Percentiles rank a stretch among this genome's conserved stretches.
Conservation (phyloP, 1,140 invertebrate genomes). For the Gerris buenoi region DNA sequence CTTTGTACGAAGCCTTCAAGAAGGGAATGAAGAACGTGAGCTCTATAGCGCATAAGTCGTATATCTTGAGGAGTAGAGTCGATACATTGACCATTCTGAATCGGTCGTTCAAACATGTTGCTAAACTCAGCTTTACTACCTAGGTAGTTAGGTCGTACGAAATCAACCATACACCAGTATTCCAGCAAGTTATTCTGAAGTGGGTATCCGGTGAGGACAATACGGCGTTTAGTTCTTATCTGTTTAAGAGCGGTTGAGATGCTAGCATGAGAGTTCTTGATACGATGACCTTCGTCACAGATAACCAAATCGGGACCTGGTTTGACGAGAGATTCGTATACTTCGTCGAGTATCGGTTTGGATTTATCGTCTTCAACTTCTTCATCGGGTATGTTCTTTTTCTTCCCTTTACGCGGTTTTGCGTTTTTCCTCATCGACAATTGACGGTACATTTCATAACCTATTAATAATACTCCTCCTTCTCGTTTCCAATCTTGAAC, state of each 20-base stretch:
- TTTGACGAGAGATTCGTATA: conserved; percentile 70
- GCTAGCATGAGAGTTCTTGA: conserved; percentile 88
- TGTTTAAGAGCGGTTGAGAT: conserved; percentile 83
- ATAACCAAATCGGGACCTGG: conserved; percentile 90
- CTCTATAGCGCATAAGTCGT: conserved; percentile 72
- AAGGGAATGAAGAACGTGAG: conserved; percentile 76
- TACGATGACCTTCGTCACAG: conserved; percentile 91
- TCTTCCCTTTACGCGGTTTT: conserved; percentile 39
- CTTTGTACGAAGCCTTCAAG: conserved; percentile 84
- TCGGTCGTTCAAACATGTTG: conserved; percentile 90
- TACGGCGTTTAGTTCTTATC: conserved; percentile 72
- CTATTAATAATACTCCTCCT: conserved; percentile 90
- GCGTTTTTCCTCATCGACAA: conserved; percentile 62
- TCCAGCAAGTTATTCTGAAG: conserved; percentile 92
- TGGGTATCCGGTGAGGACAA: conserved; percentile 89
- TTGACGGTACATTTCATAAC: conserved; percentile 90
- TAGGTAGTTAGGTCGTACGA: conserved; percentile 82
- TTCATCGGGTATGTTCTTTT: conserved; percentile 29
- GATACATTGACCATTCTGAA: conserved; percentile 86
- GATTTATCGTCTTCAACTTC: conserved; percentile 54
- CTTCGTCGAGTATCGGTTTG: conserved; percentile 68
- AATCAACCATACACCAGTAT: conserved; percentile 96
- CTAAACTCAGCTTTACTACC: conserved; percentile 86
- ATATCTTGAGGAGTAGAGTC: conserved; percentile 83
- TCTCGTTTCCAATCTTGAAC: conserved; percentile 60